These are phyloP conservation scores for Enteromius anoplus DNA, from an alignment of 2,797 vertebrate genomes.

Conservation along the genomic window DNA sequence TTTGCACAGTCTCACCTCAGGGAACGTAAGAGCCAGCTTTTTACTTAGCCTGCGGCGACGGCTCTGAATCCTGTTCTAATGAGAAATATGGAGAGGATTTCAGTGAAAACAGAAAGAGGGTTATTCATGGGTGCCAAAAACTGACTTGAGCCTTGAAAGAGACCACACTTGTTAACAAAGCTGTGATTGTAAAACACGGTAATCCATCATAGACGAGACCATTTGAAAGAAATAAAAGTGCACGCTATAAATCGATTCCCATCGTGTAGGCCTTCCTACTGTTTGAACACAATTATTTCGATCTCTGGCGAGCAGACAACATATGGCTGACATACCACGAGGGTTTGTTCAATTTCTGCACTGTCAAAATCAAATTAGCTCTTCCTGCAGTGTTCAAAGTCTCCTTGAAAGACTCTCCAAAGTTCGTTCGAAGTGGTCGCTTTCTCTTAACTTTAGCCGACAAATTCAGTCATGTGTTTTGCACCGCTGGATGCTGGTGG, in stretches of 20 bases:
- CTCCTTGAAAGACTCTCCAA: conserved; percentile 40
- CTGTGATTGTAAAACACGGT: conserved; percentile 19
- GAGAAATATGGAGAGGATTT: conserved; percentile 31
- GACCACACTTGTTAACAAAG: conserved; percentile 39
- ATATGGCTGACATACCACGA: conserved; percentile 31
- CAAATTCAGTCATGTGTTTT: conserved; percentile 54
- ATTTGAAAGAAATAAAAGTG: conserved; percentile 26
- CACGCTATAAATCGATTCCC: conserved; percentile 24
- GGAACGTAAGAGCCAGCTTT: conserved; percentile 77
- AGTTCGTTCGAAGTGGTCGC: conserved; percentile 15
- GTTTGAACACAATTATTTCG: conserved; percentile 44
- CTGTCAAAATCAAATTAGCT: conserved; percentile 50
- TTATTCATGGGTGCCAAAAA: conserved; percentile 36
- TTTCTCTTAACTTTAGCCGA: conserved; percentile 42
- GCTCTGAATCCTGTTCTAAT: conserved; percentile 77
- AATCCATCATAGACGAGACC: conserved; percentile 32
- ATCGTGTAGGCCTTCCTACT: conserved; percentile 33
- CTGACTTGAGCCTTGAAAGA: neutral
- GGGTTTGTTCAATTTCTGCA: conserved; percentile 39
- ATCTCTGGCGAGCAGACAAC: conserved; percentile 23
- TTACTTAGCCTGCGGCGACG: conserved; percentile 75
- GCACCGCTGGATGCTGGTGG: conserved; percentile 23
- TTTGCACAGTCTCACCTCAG: conserved; percentile 76
- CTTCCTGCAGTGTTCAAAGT: conserved; percentile 44
- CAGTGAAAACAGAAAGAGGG: conserved; percentile 12